Evolutionary conservation across 2,888 invertebrate species (phyloP), one percentile per base, ranked within the genome.

Genomic region (Pseudoips prasinana): DNA sequence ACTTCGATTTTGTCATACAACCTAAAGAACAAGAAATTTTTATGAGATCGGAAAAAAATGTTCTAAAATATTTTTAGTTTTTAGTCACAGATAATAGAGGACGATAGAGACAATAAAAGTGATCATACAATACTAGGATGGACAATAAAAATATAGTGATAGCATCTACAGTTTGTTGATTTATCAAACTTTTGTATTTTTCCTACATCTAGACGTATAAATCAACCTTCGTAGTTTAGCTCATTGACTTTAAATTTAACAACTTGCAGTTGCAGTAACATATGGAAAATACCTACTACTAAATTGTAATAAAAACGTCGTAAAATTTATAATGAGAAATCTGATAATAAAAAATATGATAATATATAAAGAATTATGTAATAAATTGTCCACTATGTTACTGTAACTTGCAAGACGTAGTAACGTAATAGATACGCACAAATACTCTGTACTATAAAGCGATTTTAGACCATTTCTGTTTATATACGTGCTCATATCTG

Each of bases 361-460:
- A n/a, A n/a, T n/a, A n/a, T n/a, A n/a, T n/a, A n/a, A n/a, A n/a
- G n/a, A n/a, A n/a, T n/a, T n/a, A n/a, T n/a, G n/a, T n/a, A n/a
- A n/a, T n/a, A n/a, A n/a, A n/a, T n/a, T n/a, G n/a, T n/a, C n/a
- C n/a, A n/a, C n/a, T n/a, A 14, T 28, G 48, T 46, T 40, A 48
- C 45, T 39, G 3, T 17, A 43, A 7, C 20, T 20, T 20, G 7
- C 24, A 30, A 64, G 50, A 50, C 49, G 78, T 82, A 81, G 80
- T 33, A 46, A 66, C 52, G 65, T 74, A 73, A 81, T 79, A 77
- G 72, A 82, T 62, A 79, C 83, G 83, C 82, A 82, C 83, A 82
- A 81, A 61, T 58, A 66, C 52, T 66, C 57, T 68, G 59, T 70
- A 72, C 55, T 51, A 45, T 39, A 46, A 59, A 60, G 43, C 59